Percentiles rank a stretch among this genome's conserved stretches.
Conservation (phyloP, 1,140 invertebrate genomes). For the Diorhabda sublineata region DNA sequence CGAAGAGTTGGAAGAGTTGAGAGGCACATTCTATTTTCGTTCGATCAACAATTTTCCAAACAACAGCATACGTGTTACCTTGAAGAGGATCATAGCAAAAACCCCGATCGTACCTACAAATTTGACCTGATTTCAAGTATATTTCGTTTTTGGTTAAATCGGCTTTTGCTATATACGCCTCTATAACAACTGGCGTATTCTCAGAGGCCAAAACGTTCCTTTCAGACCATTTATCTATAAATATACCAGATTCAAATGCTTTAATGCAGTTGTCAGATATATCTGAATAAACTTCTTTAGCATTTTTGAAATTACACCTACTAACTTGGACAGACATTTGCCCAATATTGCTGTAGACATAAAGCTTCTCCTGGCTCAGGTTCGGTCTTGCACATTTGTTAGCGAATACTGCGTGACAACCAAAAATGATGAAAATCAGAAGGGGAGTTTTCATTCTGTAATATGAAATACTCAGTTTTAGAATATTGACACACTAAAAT, state of each 20-base stretch:
- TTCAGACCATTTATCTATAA: conserved; percentile 1
- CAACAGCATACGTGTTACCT: conserved; percentile 4
- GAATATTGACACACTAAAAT: too few relatives aligned
- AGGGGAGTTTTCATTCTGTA: too few relatives aligned
- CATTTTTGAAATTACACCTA: conserved; percentile 3
- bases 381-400: neutral
- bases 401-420: too few relatives aligned
- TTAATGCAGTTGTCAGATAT: conserved; percentile 9
- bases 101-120: conserved; percentile 5
- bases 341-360: conserved; percentile 1
- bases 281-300: conserved; percentile 1
- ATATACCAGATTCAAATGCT: conserved; percentile 7
- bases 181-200: neutral
- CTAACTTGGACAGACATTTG: neutral
- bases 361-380: neutral
- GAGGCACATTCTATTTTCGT: neutral
- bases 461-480: too few relatives aligned
- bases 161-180: neutral
- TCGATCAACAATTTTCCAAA: conserved; percentile 1
- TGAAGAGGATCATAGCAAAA: conserved; percentile 11
- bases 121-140: neutral
- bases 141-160: conserved; percentile 8
- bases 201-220: neutral
- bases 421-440: too few relatives aligned
- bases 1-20: neutral